Base-by-base conservation (phyloP, 2,113 vertebrate species). In the Hippocampus zosterae region DNA sequence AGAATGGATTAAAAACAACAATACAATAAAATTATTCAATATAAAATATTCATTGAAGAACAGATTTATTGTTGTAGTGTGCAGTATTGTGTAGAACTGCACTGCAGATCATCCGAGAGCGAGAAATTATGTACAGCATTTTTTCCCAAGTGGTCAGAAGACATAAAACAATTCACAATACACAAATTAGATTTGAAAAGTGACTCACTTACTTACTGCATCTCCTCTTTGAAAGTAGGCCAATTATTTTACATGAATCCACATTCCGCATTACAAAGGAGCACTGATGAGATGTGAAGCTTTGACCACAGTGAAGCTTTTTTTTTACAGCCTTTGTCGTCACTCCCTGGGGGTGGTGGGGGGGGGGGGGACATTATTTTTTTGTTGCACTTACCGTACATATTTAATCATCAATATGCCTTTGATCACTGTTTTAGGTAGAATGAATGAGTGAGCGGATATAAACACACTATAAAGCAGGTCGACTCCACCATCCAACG, bases 161-260 rank as follows among this genome's bases (percentile, higher is more conserved):
- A 2, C 16, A 23, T 23, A 52, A 33, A 60, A 60, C 7, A 33
- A 33, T 25, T 3, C 23, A 25, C 23, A 57, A 57, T 57, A 27
- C 13, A 33, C 33, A 2, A 3, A 57, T 19, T 50, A n/a, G 21
- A 55, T 23, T 29, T 60, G 57, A 60, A 33, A 13, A 18, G 57
- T 60, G 57, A 60, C 27, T 60, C 57, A 57, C 55, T 27, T 56
- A 57, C 55, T 27, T 13, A 9, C 25, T 15, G 25, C 27, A 33
- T 12, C 3, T 19, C 27, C 57, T 15, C 57, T 60, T 37, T 4
- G 57, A 60, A 60, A 60, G 57, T 60, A 60, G 27, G 57, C 57
- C 57, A 60, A 60, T 60, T 60, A 33, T 60, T 33, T 37, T 60
- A 15, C 57, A 60, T 60, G 4, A 33, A 60, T 60, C 27, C 57